These are phyloP conservation scores for Coptotermes formosanus DNA, from an alignment of 1,140 invertebrate genomes.

Conservation along the genomic window DNA sequence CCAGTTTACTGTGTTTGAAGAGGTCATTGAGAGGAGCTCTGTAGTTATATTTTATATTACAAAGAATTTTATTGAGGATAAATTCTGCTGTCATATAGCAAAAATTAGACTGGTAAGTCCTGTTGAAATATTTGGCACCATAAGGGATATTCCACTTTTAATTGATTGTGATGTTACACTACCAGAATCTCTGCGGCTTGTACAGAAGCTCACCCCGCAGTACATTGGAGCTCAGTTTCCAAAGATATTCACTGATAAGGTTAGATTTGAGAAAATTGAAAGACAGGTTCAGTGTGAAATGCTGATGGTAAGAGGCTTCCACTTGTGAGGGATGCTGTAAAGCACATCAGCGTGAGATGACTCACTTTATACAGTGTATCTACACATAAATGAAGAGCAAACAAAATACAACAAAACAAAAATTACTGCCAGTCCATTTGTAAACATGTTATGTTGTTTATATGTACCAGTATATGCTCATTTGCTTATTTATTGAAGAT, in stretches of 20 bases:
- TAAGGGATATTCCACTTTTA: background rate
- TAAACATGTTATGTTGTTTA: too few relatives aligned
- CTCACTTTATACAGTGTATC: background rate
- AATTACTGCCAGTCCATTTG: too few relatives aligned
- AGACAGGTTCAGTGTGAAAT: constrained; percentile 4
- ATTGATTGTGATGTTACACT: background rate
- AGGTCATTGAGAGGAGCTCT: constrained; percentile 19
- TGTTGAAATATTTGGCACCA: background rate
- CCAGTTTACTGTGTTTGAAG: constrained; percentile 1
- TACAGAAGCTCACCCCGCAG: background rate
- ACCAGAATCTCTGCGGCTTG: background rate
- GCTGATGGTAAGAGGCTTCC: background rate
- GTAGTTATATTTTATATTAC: constrained; percentile 22
- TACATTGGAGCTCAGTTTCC: background rate
- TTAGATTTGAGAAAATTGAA: constrained; percentile 7
- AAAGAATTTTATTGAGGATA: constrained; percentile 16
- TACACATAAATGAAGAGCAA: too few relatives aligned
- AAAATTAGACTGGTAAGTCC: background rate
- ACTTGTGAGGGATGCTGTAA: background rate
- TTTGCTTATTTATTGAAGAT: too few relatives aligned
- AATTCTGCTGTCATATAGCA: constrained; percentile 23
- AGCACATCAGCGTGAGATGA: background rate
- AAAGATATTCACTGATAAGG: constrained; percentile 10
- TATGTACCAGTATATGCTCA: too few relatives aligned
- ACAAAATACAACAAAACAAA: too few relatives aligned